Conservation (phyloP, 2,888 invertebrate genomes). For the Petrolisthes cinctipes region DNA sequence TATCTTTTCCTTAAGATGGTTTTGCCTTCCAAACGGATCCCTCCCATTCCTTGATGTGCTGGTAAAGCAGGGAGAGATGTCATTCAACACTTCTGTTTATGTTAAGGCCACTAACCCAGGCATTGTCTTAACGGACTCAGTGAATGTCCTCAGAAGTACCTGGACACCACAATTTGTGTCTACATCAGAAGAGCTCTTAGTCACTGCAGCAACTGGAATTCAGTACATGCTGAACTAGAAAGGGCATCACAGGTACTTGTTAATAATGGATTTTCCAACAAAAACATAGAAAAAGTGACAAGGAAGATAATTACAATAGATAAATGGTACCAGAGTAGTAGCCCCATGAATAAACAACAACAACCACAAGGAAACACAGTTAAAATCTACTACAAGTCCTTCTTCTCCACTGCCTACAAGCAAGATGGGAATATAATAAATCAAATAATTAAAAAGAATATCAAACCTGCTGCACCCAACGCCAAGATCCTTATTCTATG, state of each 20-base stretch:
- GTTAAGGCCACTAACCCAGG: too few relatives aligned
- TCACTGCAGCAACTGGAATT: background rate
- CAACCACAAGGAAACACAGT: too few relatives aligned
- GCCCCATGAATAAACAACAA: too few relatives aligned
- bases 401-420: too few relatives aligned
- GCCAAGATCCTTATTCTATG: constrained; percentile 12
- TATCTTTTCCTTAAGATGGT: too few relatives aligned
- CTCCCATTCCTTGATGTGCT: too few relatives aligned
- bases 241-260: background rate
- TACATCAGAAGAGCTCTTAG: constrained; percentile 7
- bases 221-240: background rate
- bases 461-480: constrained; percentile 3
- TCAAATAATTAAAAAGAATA: background rate
- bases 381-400: background rate
- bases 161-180: background rate
- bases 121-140: too few relatives aligned
- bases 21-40: too few relatives aligned
- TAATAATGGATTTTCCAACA: constrained; percentile 6
- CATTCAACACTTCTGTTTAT: too few relatives aligned
- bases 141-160: constrained; percentile 2
- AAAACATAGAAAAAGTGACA: background rate
- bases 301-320: too few relatives aligned
- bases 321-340: too few relatives aligned
- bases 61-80: too few relatives aligned
- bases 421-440: constrained; percentile 18